Percentiles rank a stretch among this genome's conserved stretches.
These are phyloP conservation scores for Oreochromis spilurus DNA, from an alignment of 2,113 vertebrate species.

Conservation along the genomic window DNA sequence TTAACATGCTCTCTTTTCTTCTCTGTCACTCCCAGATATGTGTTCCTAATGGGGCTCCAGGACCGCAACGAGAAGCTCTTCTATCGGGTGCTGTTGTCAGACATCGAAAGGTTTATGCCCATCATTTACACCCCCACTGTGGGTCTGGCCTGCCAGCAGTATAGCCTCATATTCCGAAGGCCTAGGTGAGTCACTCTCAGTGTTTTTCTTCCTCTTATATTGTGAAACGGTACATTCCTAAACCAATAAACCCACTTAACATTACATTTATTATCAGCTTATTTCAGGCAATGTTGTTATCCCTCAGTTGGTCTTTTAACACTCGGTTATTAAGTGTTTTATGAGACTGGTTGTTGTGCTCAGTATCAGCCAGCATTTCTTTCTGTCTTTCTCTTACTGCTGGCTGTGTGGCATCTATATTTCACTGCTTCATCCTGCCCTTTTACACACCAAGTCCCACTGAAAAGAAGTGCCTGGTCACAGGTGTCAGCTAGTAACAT, in stretches of 20 bases:
- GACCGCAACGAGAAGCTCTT: constrained; percentile 96
- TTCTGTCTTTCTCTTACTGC: not conserved
- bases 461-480: not conserved
- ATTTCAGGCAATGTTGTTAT: not conserved
- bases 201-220: not conserved
- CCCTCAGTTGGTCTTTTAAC: not conserved
- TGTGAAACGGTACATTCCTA: not conserved
- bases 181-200: constrained; percentile 80
- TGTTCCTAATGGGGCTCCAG: constrained; percentile 94
- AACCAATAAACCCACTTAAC: not conserved
- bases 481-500: not conserved
- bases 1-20: constrained; percentile 17
- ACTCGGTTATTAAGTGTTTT: not conserved
- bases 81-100: constrained; percentile 84
- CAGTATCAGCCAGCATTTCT: not conserved
- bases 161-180: constrained; percentile 87
- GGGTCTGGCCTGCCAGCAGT: constrained; percentile 92
- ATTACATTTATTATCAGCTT: not conserved
- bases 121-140: constrained; percentile 96
- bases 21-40: constrained; percentile 77
- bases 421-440: not conserved
- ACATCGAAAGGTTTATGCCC: constrained; percentile 94
- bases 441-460: not conserved
- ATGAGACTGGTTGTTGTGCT: not conserved
- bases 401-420: not conserved